phyloP scores from a whole-genome alignment of 2,888 invertebrate species.

The Fissipunctia ypsillon region DNA sequence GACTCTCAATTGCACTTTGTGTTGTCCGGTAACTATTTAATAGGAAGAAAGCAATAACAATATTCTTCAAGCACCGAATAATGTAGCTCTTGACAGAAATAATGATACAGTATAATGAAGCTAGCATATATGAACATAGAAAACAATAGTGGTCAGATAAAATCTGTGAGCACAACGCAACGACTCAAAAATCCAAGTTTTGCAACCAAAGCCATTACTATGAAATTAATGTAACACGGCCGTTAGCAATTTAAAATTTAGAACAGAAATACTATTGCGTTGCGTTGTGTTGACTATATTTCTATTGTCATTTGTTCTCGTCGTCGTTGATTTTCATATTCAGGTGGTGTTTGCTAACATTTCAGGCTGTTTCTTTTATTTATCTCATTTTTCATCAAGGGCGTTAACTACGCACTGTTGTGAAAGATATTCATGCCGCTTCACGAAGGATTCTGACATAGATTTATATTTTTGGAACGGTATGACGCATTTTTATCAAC shows the following conservation, averaged over 20 bases:
- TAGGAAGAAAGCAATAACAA: neutral
- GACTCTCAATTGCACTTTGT: neutral
- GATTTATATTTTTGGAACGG: conserved; percentile 19
- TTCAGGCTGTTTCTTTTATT: conserved; percentile 59
- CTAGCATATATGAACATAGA: conserved; percentile 22
- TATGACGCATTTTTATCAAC: conserved; percentile 29
- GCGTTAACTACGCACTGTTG: conserved; percentile 55
- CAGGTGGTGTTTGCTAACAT: conserved; percentile 75
- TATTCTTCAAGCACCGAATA: neutral
- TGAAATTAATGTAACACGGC: conserved; percentile 84
- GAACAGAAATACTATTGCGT: conserved; percentile 81
- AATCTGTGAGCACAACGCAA: conserved; percentile 52
- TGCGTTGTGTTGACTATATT: conserved; percentile 79
- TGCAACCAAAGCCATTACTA: conserved; percentile 68
- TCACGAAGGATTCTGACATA: conserved; percentile 34
- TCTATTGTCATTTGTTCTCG: conserved; percentile 80
- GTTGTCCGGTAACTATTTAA: neutral
- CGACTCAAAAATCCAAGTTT: conserved; percentile 57
- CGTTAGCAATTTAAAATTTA: conserved; percentile 85
- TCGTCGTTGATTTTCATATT: conserved; percentile 82
- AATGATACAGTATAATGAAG: conserved; percentile 14
- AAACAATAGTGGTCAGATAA: conserved; percentile 62
- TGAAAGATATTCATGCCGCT: conserved; percentile 37
- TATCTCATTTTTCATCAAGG: conserved; percentile 61
- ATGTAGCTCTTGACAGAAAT: conserved; percentile 4